Percentiles rank a stretch among this genome's conserved stretches.
Evolutionary conservation across 2,888 invertebrate genomes (phyloP).

Genomic region (Galerucella nymphaeae): DNA sequence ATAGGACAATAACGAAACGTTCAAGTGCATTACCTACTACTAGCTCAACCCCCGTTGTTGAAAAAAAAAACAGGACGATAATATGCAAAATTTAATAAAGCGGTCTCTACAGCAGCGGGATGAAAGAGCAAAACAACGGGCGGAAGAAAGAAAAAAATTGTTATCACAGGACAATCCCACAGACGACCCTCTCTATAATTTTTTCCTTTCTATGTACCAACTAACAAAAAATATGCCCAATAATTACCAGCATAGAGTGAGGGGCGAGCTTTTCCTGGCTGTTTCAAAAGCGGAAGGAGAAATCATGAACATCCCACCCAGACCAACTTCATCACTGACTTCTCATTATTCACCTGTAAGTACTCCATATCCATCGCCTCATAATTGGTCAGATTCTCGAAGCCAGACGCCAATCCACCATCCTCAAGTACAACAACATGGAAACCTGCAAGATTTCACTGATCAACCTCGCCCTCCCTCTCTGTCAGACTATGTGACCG

Average conservation of each 20-base stretch:
- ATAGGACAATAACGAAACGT: constrained; percentile 8
- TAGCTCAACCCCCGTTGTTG: constrained; percentile 10
- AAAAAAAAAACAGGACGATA: constrained; percentile 23
- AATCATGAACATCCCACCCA: constrained; percentile 21
- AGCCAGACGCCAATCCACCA: constrained; percentile 10
- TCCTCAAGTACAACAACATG: constrained; percentile 19
- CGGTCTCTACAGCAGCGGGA: constrained; percentile 22
- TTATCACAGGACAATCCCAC: constrained; percentile 15
- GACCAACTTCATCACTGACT: constrained; percentile 21
- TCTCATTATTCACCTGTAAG: constrained; percentile 15
- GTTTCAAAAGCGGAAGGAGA: constrained; percentile 22
- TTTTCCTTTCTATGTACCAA: constrained; percentile 24
- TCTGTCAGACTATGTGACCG: neutral
- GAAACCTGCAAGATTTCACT: constrained; percentile 19
- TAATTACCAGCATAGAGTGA: constrained; percentile 18
- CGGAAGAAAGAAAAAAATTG: constrained; percentile 20
- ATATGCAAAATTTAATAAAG: constrained; percentile 19
- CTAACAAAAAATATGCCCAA: constrained; percentile 15
- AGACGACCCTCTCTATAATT: constrained; percentile 20
- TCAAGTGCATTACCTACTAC: constrained; percentile 6
- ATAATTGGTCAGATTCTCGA: constrained; percentile 14
- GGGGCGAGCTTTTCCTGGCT: constrained; percentile 20
- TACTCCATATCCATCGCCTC: neutral
- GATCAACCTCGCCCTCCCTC: constrained; percentile 8
- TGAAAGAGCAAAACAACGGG: constrained; percentile 18